Evolutionary conservation across 64 coral and sea anemone genomes (phyloP), one percentile per base, ranked within the genome.

Genomic region (Exaiptasia diaphana): DNA sequence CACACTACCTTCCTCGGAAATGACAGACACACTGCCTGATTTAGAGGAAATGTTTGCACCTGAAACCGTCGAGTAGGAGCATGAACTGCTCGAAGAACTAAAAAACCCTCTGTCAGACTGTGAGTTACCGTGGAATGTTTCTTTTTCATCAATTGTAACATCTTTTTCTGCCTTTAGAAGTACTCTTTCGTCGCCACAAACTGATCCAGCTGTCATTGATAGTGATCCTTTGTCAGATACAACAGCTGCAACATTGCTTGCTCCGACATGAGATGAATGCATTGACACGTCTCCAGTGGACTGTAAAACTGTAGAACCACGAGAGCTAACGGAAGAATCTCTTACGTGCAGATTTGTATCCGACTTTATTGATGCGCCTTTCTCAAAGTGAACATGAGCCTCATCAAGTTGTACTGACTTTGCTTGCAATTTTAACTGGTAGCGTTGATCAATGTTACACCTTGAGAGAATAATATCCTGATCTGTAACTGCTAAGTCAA

Each of bases 381-480:
- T 82, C 7, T 67, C 46, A 67, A 14, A 82, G 9, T 23, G 20
- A 44, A 82, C 2, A 12, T 42, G 18, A 70, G 63, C 11, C 53
- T 82, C 69, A 21, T 82, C 79, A 69, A 82, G 50, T 53, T 38
- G 67, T 18, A 82, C 79, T 20, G 79, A 82, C 22, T 41, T 82
- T 50, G 79, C 79, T 14, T 82, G 23, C 37, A 82, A 53, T 5
- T 55, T 82, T 28, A 82, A 63, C 37, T 53, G 18, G 79, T 70
- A 82, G 32, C 15, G 15, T 7, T 69, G 63, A 52, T 82, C 1
- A 46, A 83, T 24, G 64, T 72, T 45, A 55, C 67, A 84, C 21
- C 67, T 84, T 58, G 81, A 84, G 31, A 84, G 53, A 72, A 84
- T 54, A 18, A 84, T 35, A 41, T 84, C 81, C 73, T 84, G 67